Base-by-base conservation (phyloP, 2,888 invertebrate species). In the Dasysyrphus albostriatus region DNA sequence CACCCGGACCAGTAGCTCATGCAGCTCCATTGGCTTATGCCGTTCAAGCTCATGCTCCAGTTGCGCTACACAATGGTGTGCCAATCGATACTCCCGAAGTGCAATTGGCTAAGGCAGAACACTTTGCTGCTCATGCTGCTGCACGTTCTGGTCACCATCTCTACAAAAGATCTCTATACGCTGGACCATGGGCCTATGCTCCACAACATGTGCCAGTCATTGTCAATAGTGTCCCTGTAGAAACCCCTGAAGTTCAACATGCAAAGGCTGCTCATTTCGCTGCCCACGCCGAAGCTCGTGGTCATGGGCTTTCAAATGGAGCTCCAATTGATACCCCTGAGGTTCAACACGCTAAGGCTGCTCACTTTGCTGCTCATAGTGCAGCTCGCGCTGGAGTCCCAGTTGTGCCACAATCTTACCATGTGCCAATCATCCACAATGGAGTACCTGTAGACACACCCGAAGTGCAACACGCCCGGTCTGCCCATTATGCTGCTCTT, bases 61-160 rank as follows among this genome's bases (percentile, higher is more conserved):
- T 90, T 2, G 89, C 90, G 37, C 89, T 92, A 76, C 92, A 92
- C 59, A 91, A 89, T n/a, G 93, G 92, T n/a, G 92, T 92, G 0
- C 93, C 92, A 8, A 90, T 91, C n/a, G 93, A 92, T 81, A 92
- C 92, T 3, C 93, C 92, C 73, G 93, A 92, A 89, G 93, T 94
- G 3, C 93, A 94, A 69, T 93, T 93, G 56, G 94, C 94, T 76
- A 94, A 93, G 90, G 92, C 93, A 56, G 93, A 92, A 51, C 94
- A 94, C 89, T 92, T 93, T 73, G 93, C 93, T 79, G 94, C 94
- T 34, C 93, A 93, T 90, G 93, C 93, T 65, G 93, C 92, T 79
- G 93, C 93, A 49, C 90, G 92, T 32, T 92, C 92, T 85, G 89
- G 77, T 87, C 93, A 93, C 89, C 93, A 93, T 88, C 90, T 93